Evolutionary conservation across 2,113 vertebrate genomes (phyloP).

Genomic region (Ciconia boyciana): DNA sequence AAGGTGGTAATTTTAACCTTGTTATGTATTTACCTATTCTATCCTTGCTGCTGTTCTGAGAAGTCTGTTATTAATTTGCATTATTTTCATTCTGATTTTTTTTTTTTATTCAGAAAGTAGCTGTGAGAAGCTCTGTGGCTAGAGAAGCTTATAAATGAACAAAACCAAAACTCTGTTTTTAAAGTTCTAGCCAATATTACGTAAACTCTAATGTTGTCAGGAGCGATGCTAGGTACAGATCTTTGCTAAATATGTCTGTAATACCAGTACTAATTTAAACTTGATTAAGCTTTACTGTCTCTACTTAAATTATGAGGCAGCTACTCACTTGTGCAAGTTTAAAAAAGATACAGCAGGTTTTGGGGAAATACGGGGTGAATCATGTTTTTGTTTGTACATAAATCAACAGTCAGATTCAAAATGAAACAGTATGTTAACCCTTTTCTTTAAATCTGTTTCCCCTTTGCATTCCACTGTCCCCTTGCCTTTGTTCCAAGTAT

Average conservation of each 20-base stretch:
- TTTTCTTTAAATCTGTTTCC: background rate
- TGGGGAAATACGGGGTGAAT: background rate
- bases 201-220: background rate
- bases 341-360: background rate
- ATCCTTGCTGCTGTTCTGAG: background rate
- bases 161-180: background rate
- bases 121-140: background rate
- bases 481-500: background rate
- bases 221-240: background rate
- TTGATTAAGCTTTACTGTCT: background rate
- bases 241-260: background rate
- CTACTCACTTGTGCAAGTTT: background rate
- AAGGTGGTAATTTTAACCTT: background rate
- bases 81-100: background rate
- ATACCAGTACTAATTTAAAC: background rate
- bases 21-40: background rate
- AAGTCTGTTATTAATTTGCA: background rate
- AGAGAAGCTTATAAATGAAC: background rate
- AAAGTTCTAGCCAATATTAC: background rate
- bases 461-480: background rate
- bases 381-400: background rate
- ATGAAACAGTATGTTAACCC: background rate
- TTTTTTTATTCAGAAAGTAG: background rate
- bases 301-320: background rate
- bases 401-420: background rate